Percentiles rank a stretch among this genome's conserved stretches.
phyloP scores from a whole-genome alignment of 2,797 vertebrate species.

The Capromys pilorides region DNA sequence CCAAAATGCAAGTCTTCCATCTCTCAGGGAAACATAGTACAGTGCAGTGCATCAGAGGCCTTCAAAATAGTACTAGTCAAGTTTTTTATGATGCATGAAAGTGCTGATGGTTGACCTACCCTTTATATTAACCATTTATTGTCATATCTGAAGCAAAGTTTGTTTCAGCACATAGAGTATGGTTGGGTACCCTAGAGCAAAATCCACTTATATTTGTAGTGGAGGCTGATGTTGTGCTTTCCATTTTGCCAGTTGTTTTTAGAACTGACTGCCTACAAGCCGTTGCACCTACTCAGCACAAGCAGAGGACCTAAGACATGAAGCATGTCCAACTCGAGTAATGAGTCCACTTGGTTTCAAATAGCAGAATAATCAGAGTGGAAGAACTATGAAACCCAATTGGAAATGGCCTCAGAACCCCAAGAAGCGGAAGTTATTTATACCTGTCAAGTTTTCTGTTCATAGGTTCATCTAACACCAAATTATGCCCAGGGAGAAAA shows the following conservation, averaged over 20 bases:
- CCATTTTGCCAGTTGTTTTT: background rate
- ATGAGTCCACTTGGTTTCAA: background rate
- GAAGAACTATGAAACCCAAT: background rate
- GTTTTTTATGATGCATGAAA: background rate
- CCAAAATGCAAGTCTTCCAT: background rate
- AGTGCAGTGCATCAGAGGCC: background rate
- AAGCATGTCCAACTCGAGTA: background rate
- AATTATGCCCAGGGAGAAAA: background rate
- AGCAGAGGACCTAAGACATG: background rate
- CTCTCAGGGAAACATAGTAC: background rate
- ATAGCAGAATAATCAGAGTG: background rate
- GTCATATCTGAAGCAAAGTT: background rate
- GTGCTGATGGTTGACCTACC: background rate
- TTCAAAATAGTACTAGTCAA: slow-evolving; percentile 15
- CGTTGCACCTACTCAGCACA: background rate
- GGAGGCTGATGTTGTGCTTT: background rate
- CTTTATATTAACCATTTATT: background rate
- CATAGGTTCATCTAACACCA: background rate
- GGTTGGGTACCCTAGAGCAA: background rate
- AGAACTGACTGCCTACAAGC: background rate
- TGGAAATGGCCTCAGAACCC: background rate
- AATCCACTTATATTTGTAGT: background rate
- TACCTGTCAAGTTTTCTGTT: background rate
- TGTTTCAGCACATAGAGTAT: background rate
- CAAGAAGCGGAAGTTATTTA: background rate